Conservation (phyloP, 2,888 invertebrate genomes). For the Cosmia trapezina region DNA sequence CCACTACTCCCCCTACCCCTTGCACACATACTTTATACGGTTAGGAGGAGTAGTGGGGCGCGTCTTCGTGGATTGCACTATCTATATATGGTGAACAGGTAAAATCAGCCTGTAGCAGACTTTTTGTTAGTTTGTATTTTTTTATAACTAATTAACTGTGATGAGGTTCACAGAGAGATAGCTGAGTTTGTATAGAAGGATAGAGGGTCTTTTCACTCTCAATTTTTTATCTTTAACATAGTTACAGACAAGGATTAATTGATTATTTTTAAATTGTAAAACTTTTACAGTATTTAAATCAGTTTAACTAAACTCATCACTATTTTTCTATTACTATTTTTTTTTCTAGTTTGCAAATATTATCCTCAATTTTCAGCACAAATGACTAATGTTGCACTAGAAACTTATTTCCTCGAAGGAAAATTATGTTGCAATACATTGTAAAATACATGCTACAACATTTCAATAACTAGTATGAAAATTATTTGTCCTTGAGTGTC, state of each 20-base stretch:
- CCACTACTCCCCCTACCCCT: too few species aligned
- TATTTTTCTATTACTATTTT: not conserved
- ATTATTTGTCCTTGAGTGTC: constrained; percentile 21
- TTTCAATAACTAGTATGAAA: constrained; percentile 6
- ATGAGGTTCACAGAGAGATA: not conserved
- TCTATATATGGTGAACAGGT: not conserved
- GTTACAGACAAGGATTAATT: not conserved
- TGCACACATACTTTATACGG: too few species aligned
- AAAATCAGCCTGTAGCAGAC: not conserved
- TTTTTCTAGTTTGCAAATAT: not conserved
- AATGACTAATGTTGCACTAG: constrained; percentile 12
- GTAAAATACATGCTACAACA: not conserved
- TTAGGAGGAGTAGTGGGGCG: too few species aligned
- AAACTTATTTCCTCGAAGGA: constrained; percentile 31
- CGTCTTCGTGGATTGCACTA: too few species aligned
- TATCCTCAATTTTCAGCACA: constrained; percentile 24
- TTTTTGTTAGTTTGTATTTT: not conserved
- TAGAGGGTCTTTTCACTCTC: not conserved
- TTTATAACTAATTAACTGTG: not conserved
- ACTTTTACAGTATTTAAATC: not conserved
- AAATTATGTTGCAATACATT: constrained; percentile 22
- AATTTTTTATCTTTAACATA: too few species aligned
- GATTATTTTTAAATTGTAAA: not conserved
- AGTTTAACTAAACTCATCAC: not conserved
- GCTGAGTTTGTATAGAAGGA: not conserved